phyloP scores from a whole-genome alignment of 2,797 vertebrate species.

The Dryobates pubescens region DNA sequence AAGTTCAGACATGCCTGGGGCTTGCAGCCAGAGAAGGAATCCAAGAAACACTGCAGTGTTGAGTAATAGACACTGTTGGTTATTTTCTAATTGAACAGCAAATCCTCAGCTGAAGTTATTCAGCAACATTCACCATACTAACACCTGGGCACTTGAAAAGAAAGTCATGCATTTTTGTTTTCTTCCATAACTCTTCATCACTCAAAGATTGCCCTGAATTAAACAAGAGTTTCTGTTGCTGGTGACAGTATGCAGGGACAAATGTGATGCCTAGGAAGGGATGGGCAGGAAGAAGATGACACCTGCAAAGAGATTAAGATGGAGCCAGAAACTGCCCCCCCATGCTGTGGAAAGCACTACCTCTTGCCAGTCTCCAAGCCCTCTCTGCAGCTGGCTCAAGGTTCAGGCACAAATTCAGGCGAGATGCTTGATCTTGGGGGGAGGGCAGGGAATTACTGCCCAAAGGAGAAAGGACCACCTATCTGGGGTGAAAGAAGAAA shows the following conservation, averaged over 20 bases:
- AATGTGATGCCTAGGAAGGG: neutral
- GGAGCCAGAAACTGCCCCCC: neutral
- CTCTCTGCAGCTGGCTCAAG: neutral
- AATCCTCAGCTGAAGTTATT: neutral
- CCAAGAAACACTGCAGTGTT: neutral
- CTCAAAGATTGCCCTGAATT: fast-evolving
- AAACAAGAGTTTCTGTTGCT: neutral
- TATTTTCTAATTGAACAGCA: neutral
- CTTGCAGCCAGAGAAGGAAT: neutral
- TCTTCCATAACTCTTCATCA: neutral
- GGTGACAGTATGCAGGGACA: neutral
- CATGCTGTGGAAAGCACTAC: neutral
- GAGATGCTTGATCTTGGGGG: neutral
- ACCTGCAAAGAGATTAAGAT: neutral
- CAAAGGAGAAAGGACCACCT: neutral
- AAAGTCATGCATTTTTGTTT: neutral
- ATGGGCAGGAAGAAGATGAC: neutral
- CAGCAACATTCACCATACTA: neutral
- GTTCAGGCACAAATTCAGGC: neutral
- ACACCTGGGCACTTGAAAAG: neutral
- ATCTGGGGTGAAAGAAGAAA: neutral
- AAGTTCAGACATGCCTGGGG: neutral
- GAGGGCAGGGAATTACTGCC: neutral
- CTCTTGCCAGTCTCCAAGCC: neutral
- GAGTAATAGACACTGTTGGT: neutral